Evolutionary conservation across 1,140 invertebrate species (phyloP).

Genomic region (Trachelipus rathkii): DNA sequence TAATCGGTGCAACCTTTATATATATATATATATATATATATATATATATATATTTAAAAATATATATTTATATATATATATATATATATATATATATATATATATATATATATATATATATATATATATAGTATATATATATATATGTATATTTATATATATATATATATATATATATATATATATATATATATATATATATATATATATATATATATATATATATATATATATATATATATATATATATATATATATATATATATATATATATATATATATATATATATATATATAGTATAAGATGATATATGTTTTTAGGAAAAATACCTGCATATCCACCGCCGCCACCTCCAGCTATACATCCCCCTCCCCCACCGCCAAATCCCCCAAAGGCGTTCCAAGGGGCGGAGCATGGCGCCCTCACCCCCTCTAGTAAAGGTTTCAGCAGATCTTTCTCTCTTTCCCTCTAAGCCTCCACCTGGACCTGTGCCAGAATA

Average conservation of each 20-base stretch:
- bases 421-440: slow-evolving; percentile 32
- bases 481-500: slow-evolving; percentile 35
- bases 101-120: slow-evolving; percentile 11
- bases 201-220: slow-evolving; percentile 28
- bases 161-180: slow-evolving; percentile 24
- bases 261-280: slow-evolving; percentile 24
- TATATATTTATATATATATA: slow-evolving; percentile 21
- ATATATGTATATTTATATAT: slow-evolving; percentile 24
- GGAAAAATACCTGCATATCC: slow-evolving; percentile 39
- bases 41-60: slow-evolving; percentile 19
- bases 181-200: slow-evolving; percentile 21
- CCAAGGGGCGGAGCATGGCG: slow-evolving; percentile 28
- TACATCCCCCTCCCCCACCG: slow-evolving; percentile 44
- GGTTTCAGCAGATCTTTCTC: slow-evolving; percentile 22
- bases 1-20: too few relatives aligned
- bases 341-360: slow-evolving; percentile 45
- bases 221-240: slow-evolving; percentile 18
- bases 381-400: slow-evolving; percentile 44
- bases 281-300: slow-evolving; percentile 20
- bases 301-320: too few relatives aligned
- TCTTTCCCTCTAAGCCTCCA: slow-evolving; percentile 36
- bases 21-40: slow-evolving; percentile 25
- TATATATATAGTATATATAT: slow-evolving; percentile 19
- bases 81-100: slow-evolving; percentile 26
- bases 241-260: slow-evolving; percentile 21